A percentile compares a stretch with the other conserved stretches of the same genome.
phyloP scores from a whole-genome alignment of 2,113 vertebrate genomes.

The Charadrius vociferus region DNA sequence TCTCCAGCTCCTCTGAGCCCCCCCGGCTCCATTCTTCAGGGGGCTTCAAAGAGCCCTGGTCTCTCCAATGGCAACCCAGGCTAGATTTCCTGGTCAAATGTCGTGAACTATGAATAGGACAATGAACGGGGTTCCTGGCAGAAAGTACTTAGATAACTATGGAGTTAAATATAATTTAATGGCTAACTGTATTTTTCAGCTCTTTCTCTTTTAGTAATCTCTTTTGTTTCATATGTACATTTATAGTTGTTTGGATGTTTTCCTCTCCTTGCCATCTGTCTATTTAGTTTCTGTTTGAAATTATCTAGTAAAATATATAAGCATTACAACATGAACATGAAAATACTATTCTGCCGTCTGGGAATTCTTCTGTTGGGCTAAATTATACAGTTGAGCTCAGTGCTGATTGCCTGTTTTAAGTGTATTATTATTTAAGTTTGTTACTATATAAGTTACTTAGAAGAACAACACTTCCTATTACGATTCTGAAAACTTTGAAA shows the following conservation, averaged over 20 bases:
- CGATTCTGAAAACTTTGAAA: neutral
- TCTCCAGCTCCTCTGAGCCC: neutral
- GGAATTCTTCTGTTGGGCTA: neutral
- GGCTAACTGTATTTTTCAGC: neutral
- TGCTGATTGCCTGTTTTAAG: neutral
- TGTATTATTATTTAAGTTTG: neutral
- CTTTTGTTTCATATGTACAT: neutral
- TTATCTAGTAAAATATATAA: neutral
- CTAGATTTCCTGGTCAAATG: neutral
- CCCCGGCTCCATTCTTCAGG: accelerated
- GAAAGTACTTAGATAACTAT: neutral
- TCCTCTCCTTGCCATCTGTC: neutral
- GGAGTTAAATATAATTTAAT: neutral
- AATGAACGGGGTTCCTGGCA: neutral
- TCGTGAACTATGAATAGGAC: neutral
- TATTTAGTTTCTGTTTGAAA: neutral
- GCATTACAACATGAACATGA: neutral
- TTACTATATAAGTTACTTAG: neutral
- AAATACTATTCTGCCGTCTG: neutral
- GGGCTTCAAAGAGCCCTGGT: neutral
- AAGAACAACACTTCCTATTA: neutral
- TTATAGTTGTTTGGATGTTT: neutral
- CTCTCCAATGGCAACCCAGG: neutral
- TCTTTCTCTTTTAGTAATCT: neutral
- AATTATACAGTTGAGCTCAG: neutral